These are phyloP conservation scores for Aldrovandia affinis DNA, from an alignment of 2,797 vertebrate species.

Conservation along the genomic window DNA sequence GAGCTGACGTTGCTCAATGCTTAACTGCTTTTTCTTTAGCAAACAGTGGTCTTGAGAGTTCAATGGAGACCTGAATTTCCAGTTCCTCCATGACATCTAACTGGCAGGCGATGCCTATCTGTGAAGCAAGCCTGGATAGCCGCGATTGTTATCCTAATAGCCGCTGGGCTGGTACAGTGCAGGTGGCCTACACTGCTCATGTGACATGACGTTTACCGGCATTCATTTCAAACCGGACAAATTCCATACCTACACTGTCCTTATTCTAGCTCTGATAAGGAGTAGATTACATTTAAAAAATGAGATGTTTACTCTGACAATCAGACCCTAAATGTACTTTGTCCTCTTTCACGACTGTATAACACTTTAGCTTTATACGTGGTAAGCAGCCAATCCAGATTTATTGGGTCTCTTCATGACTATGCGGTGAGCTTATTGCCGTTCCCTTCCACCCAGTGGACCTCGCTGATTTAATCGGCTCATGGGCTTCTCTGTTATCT, in stretches of 20 bases:
- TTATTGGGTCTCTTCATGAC: background rate
- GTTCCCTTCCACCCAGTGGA: background rate
- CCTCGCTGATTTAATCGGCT: background rate
- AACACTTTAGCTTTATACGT: background rate
- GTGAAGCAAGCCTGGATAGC: background rate
- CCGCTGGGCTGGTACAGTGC: background rate
- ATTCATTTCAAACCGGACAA: background rate
- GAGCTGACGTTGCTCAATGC: conserved; percentile 15
- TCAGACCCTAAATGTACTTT: conserved; percentile 16
- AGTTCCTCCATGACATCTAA: background rate
- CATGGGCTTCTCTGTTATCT: background rate
- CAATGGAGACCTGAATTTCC: conserved; percentile 23
- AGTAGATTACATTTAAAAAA: background rate
- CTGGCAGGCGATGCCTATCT: background rate
- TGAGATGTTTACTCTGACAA: background rate
- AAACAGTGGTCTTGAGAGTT: background rate
- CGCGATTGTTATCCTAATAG: background rate
- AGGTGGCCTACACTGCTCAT: background rate
- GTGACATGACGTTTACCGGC: background rate
- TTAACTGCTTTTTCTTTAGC: background rate
- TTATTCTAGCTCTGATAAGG: background rate
- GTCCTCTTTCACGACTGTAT: background rate
- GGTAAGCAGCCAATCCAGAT: background rate
- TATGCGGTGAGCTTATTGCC: background rate
- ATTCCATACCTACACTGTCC: background rate